phyloP scores from a whole-genome alignment of 2,888 invertebrate species.

The Chaitophorus viminalis region DNA sequence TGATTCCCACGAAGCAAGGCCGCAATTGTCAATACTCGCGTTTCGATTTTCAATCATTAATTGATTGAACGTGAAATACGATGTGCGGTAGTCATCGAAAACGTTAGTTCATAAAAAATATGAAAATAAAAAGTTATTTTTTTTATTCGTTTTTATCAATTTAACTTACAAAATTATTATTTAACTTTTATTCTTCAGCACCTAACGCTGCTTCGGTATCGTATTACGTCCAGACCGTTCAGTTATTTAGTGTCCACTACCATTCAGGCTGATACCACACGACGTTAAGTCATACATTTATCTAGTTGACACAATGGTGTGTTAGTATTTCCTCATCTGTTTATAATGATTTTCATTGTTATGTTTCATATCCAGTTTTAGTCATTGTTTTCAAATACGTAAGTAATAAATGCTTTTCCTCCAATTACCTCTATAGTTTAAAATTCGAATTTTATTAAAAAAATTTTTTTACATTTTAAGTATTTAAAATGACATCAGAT shows the following conservation, averaged over 20 bases:
- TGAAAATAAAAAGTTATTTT: background rate
- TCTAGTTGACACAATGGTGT: background rate
- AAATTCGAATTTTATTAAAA: too few species aligned
- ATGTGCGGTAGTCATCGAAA: background rate
- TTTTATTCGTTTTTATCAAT: background rate
- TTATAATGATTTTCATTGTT: background rate
- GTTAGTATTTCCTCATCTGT: background rate
- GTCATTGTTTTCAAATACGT: background rate
- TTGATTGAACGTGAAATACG: background rate
- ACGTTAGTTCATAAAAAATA: background rate
- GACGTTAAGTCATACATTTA: too few species aligned
- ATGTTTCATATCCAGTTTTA: background rate
- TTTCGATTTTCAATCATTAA: background rate
- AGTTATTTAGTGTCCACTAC: background rate
- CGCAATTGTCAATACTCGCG: background rate
- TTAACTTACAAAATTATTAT: background rate
- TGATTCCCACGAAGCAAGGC: background rate
- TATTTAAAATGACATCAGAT: conserved; percentile 23
- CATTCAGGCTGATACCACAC: background rate
- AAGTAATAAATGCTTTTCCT: background rate
- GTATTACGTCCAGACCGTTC: background rate
- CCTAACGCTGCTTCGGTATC: background rate
- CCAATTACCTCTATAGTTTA: background rate
- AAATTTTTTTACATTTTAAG: background rate
- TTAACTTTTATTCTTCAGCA: background rate